Evolutionary conservation across 2,797 vertebrate genomes (phyloP).

Genomic region (Pyrrhura leucotis): DNA sequence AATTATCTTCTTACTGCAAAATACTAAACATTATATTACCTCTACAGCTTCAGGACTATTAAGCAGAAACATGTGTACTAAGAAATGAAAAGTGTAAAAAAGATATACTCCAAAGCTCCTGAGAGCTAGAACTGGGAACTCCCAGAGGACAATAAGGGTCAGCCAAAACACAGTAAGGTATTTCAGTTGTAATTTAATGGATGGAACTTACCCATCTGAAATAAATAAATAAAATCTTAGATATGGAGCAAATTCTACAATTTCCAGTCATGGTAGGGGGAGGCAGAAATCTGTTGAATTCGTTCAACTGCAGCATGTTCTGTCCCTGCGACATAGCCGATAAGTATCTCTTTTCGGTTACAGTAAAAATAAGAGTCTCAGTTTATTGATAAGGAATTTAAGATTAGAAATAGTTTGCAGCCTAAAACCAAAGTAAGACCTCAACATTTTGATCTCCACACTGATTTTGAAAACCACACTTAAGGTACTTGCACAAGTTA

Average conservation of each 20-base stretch:
- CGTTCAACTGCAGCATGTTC: neutral
- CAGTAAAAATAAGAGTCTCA: neutral
- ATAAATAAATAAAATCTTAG: neutral
- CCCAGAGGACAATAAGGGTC: neutral
- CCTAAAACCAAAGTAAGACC: neutral
- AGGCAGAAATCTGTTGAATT: neutral
- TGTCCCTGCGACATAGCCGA: neutral
- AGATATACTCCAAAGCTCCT: neutral
- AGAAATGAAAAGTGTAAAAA: neutral
- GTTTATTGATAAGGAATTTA: neutral
- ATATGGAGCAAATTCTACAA: neutral
- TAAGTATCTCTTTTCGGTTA: neutral
- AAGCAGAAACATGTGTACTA: neutral
- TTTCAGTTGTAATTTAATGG: neutral
- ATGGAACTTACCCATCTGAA: neutral
- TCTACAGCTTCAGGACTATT: slow-evolving; percentile 15
- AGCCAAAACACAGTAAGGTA: neutral
- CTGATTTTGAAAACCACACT: neutral
- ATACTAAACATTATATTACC: neutral
- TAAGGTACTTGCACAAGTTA: neutral
- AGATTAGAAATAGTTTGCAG: neutral
- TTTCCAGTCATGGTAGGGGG: accelerated
- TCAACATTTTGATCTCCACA: neutral
- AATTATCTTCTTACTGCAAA: neutral
- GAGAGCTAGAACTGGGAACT: neutral